These are phyloP conservation scores for Chauna torquata DNA, from an alignment of 2,113 vertebrate genomes.

Conservation along the genomic window DNA sequence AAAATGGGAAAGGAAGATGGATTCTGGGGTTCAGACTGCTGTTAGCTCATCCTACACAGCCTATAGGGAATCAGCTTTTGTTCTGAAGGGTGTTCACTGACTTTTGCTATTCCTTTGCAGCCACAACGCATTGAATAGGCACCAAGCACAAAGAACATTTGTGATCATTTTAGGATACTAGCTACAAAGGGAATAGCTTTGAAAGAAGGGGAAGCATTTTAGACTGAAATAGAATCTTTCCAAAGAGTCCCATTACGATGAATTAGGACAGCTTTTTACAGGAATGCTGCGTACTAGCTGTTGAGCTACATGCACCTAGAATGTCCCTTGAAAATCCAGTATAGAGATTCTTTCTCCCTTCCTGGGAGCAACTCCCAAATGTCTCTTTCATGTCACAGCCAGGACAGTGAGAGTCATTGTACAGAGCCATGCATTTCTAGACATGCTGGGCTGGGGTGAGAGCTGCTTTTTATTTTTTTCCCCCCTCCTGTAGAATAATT, in stretches of 20 bases:
- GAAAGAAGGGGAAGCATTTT: neutral
- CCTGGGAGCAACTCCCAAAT: neutral
- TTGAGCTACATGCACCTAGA: neutral
- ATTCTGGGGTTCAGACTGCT: neutral
- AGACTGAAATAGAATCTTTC: neutral
- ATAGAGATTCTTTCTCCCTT: neutral
- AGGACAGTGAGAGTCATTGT: neutral
- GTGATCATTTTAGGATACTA: neutral
- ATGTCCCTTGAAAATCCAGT: neutral
- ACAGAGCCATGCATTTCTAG: neutral
- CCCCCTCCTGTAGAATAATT: neutral
- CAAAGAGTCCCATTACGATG: neutral
- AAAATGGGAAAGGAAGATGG: neutral
- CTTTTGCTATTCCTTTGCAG: neutral
- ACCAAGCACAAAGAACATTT: neutral
- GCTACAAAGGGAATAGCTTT: neutral
- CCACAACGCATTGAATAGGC: neutral
- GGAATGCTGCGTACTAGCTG: neutral
- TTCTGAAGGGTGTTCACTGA: neutral
- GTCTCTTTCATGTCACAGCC: neutral
- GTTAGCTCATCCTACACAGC: neutral
- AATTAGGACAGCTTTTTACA: neutral
- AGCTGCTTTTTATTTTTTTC: neutral
- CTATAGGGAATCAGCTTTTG: neutral
- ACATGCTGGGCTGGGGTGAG: neutral